Evolutionary conservation across 2,113 vertebrate genomes (phyloP), one percentile per base, ranked within the genome.

Genomic region (Oreocharis arfaki): DNA sequence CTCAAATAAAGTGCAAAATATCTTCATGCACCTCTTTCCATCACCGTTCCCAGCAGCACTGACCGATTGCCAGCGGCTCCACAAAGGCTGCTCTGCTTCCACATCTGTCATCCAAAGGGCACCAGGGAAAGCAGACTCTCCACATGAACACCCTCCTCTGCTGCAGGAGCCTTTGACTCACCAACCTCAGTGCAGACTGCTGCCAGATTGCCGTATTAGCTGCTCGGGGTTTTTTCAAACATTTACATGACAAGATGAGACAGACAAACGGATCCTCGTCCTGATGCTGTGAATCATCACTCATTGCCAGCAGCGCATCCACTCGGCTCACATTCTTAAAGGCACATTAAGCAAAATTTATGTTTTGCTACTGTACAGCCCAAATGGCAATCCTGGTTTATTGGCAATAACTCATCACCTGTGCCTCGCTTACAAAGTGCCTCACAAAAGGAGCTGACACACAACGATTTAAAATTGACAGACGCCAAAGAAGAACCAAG

Each of bases 191-290:
- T 8, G 17, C 17, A 84, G 74, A 56, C 50, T 92, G 92, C 93
- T 90, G 88, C 90, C 95, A 94, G 85, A 82, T 16, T 93, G 71
- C 49, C 13, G 3, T 11, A 22, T 41, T 33, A 68, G 52, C 88
- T 52, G 55, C 83, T 90, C 32, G 5, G 6, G 27, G 46, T 69
- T 64, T 37, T 70, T 41, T 52, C 24, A 41, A 76, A 69, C 63
- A 11, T 67, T 78, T 81, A 26, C 76, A 35, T 61, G 85, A 84
- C 83, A 6, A 61, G 81, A 91, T 49, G 87, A 93, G 93, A 95
- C 91, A 95, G 91, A 97, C 90, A 95, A 89, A 95, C 16, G 5
- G 83, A 93, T 87, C 90, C 74, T 77, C 8, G 3, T 44, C 50
- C 75, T 2, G 71, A 50, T 6, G 30, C 46, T 37, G 39, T 2